phyloP scores from a whole-genome alignment of 2,113 vertebrate species.

The Oreocharis arfaki region DNA sequence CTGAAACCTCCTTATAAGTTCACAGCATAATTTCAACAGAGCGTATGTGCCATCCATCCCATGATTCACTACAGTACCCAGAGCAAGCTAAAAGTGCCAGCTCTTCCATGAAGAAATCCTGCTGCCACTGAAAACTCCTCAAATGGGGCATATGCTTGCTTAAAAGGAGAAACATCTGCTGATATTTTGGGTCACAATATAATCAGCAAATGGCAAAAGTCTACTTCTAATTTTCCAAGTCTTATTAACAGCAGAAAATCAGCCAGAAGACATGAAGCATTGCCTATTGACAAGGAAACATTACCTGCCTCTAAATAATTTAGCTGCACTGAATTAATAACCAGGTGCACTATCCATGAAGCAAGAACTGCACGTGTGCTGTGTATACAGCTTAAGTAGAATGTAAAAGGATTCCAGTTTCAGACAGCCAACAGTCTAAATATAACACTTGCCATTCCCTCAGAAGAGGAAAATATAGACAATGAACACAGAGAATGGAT shows the following conservation, averaged over 20 bases:
- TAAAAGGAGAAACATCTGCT: not conserved
- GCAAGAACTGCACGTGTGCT: not conserved
- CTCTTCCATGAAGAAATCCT: not conserved
- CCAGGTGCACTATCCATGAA: not conserved
- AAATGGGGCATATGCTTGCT: not conserved
- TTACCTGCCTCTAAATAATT: not conserved
- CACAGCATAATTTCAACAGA: not conserved
- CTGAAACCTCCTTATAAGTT: not conserved
- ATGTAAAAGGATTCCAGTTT: not conserved
- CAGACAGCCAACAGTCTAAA: not conserved
- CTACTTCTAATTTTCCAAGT: not conserved
- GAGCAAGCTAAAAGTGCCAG: not conserved
- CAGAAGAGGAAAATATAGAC: not conserved
- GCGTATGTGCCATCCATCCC: not conserved
- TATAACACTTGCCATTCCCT: not conserved
- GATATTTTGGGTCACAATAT: not conserved
- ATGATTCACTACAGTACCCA: not conserved
- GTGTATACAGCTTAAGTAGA: not conserved
- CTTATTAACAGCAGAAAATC: not conserved
- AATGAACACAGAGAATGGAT: not conserved
- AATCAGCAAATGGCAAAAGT: not conserved
- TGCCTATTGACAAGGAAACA: not conserved
- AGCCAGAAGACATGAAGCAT: not conserved
- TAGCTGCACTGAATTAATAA: not conserved
- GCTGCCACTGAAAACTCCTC: not conserved